These are phyloP conservation scores for Drosophila longiperda DNA, from an alignment of 2,888 invertebrate species.

Conservation along the genomic window DNA sequence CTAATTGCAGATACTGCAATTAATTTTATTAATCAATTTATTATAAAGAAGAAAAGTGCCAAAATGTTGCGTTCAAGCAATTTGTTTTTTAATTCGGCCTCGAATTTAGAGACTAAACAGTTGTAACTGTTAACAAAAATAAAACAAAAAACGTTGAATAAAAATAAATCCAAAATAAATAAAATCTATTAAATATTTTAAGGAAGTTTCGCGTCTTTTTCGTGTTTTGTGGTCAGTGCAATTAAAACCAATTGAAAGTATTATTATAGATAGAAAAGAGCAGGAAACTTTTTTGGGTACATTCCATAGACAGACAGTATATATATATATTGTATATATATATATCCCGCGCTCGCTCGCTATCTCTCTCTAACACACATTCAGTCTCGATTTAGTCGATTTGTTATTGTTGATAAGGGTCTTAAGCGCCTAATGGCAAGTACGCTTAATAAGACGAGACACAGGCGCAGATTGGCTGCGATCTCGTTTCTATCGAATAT, in stretches of 20 bases:
- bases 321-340: neutral
- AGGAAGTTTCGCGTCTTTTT: slow-evolving; percentile 20
- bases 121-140: slow-evolving; percentile 59
- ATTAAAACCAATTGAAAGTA: slow-evolving; percentile 23
- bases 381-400: slow-evolving; percentile 41
- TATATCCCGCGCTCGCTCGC: neutral
- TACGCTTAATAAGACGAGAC: slow-evolving; percentile 87
- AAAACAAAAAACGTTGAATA: slow-evolving; percentile 1
- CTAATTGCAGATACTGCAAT: slow-evolving; percentile 36
- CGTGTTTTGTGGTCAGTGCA: slow-evolving; percentile 43
- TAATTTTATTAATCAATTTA: neutral
- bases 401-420: slow-evolving; percentile 51
- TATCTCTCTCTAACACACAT: slow-evolving; percentile 3
- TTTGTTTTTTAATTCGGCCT: slow-evolving; percentile 62
- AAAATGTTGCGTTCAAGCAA: slow-evolving; percentile 82
- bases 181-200: slow-evolving; percentile 1
- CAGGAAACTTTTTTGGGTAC: slow-evolving; percentile 7
- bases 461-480: slow-evolving; percentile 95
- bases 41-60: slow-evolving; percentile 20
- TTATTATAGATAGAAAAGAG: slow-evolving; percentile 10
- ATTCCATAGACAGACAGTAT: slow-evolving; percentile 14
- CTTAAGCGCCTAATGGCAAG: slow-evolving; percentile 85
- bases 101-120: slow-evolving; percentile 82
- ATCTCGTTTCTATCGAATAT: slow-evolving; percentile 97
- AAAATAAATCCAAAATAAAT: slow-evolving; percentile 13